Conservation (phyloP, 2,797 vertebrate species). For the Dicrostonyx torquatus region DNA sequence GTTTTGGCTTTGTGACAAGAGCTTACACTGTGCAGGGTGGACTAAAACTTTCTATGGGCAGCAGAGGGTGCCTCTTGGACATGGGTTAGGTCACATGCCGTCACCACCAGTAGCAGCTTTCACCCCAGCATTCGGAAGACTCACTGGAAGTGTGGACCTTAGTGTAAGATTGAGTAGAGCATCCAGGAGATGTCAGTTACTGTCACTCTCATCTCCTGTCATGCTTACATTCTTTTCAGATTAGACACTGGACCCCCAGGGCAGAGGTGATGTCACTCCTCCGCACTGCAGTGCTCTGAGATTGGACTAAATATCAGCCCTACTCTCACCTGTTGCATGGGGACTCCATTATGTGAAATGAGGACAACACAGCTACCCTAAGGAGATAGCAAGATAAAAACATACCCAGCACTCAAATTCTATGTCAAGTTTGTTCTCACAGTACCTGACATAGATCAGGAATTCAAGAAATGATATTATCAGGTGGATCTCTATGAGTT, state of each 20-base stretch:
- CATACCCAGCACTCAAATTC: not conserved
- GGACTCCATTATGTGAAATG: not conserved
- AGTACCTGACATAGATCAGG: not conserved
- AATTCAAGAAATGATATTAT: constrained; percentile 20
- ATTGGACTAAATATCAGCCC: not conserved
- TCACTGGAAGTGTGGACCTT: not conserved
- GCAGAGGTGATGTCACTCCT: constrained; percentile 34
- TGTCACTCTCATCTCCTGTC: constrained; percentile 8
- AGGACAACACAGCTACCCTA: not conserved
- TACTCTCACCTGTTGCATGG: not conserved
- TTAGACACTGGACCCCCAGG: not conserved
- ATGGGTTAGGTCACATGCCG: not conserved
- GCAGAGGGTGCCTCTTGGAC: not conserved
- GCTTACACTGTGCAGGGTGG: not conserved
- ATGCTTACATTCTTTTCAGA: not conserved
- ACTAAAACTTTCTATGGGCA: not conserved
- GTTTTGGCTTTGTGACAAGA: not conserved
- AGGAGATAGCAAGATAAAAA: not conserved
- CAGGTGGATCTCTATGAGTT: not conserved
- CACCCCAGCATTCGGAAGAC: not conserved
- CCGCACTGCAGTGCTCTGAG: not conserved
- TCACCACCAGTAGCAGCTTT: not conserved
- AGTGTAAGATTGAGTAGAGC: not conserved
- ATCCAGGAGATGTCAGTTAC: not conserved
- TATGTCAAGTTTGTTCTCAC: not conserved